These are phyloP conservation scores for Cheilosia soror DNA, from an alignment of 2,888 invertebrate species.

Conservation along the genomic window DNA sequence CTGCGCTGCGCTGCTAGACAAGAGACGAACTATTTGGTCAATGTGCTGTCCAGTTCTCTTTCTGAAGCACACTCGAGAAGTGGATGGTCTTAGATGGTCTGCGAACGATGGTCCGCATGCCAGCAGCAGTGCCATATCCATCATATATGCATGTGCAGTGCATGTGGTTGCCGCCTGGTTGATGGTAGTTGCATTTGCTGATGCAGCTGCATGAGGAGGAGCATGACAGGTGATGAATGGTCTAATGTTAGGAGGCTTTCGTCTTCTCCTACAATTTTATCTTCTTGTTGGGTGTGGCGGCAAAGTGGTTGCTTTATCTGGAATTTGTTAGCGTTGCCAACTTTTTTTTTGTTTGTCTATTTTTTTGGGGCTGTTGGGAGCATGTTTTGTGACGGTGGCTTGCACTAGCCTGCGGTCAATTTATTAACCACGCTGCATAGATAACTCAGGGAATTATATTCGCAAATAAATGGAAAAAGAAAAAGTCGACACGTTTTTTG, in stretches of 20 bases:
- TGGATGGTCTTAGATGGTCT: slow-evolving; percentile 67
- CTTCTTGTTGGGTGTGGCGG: slow-evolving; percentile 67
- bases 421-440: slow-evolving; percentile 71
- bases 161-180: slow-evolving; percentile 17
- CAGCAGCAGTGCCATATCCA: slow-evolving; percentile 57
- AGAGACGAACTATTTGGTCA: slow-evolving; percentile 73
- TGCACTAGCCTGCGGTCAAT: slow-evolving; percentile 71
- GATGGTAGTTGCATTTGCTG: slow-evolving; percentile 31
- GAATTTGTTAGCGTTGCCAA: slow-evolving; percentile 36
- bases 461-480: slow-evolving; percentile 35
- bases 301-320: slow-evolving; percentile 47
- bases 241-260: slow-evolving; percentile 57
- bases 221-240: slow-evolving; percentile 73
- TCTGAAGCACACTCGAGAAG: slow-evolving; percentile 53
- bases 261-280: slow-evolving; percentile 52
- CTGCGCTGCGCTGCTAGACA: slow-evolving; percentile 37
- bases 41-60: slow-evolving; percentile 66
- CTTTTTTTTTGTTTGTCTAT: slow-evolving; percentile 19
- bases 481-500: slow-evolving; percentile 72
- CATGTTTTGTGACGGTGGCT: slow-evolving; percentile 34
- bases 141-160: slow-evolving; percentile 32
- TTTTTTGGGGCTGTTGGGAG: slow-evolving; percentile 25
- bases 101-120: slow-evolving; percentile 44
- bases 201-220: slow-evolving; percentile 59
- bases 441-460: slow-evolving; percentile 55